phyloP scores from a whole-genome alignment of 2,888 invertebrate genomes.

The Melieria omissa region DNA sequence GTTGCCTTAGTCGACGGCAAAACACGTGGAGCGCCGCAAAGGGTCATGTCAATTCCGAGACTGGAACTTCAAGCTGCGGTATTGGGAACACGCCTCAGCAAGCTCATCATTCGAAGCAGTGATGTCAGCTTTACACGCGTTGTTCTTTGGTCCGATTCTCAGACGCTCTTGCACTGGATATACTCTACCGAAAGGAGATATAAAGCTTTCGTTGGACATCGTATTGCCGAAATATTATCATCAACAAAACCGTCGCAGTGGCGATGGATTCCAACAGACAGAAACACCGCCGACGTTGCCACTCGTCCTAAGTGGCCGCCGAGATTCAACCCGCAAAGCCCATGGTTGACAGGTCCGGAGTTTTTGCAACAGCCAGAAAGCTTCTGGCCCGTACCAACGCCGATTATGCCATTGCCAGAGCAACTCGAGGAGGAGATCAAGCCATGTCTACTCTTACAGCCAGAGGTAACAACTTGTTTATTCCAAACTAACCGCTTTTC shows the following conservation, averaged over 20 bases:
- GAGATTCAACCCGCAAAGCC: conserved; percentile 26
- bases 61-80: conserved; percentile 10
- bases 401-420: background rate
- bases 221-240: conserved; percentile 4
- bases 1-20: conserved; percentile 28
- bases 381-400: conserved; percentile 15
- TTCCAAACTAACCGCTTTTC: conserved; percentile 23
- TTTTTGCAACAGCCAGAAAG: conserved; percentile 30
- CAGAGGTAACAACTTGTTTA: conserved; percentile 11
- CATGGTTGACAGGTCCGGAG: conserved; percentile 28
- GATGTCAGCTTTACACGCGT: background rate
- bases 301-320: conserved; percentile 13
- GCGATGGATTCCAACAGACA: conserved; percentile 13
- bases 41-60: conserved; percentile 22
- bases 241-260: conserved; percentile 6
- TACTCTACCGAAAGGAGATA: conserved; percentile 1
- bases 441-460: background rate
- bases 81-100: conserved; percentile 20
- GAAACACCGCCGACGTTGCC: conserved; percentile 22
- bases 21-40: conserved; percentile 17
- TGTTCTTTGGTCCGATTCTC: conserved; percentile 37
- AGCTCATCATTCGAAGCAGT: conserved; percentile 11
- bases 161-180: conserved; percentile 36
- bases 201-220: conserved; percentile 9
- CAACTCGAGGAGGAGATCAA: conserved; percentile 29